Evolutionary conservation across 2,797 vertebrate species (phyloP), one percentile per base, ranked within the genome.

Genomic region (Coendou prehensilis): DNA sequence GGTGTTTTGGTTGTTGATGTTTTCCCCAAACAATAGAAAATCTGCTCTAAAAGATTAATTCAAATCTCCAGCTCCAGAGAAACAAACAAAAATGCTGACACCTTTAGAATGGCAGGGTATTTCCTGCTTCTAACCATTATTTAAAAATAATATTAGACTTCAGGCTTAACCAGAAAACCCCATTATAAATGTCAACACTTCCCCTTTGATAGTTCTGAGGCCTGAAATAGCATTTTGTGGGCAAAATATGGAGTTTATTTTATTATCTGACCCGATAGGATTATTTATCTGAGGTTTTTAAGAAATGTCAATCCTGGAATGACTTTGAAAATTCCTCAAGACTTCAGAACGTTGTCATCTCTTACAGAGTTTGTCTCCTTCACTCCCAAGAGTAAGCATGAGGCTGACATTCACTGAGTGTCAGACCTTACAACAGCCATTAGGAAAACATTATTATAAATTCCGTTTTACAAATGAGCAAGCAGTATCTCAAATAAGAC

Each of bases 391-490:
- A 67, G 15, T 28, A 95, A 87, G 41, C 79, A 75, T 9, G 78
- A 47, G 91, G 23, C 22, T 56, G 41, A n/a, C 9, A 59, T 78
- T 57, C 6, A 28, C 6, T 85, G 6, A 22, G 30, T 63, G 79
- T 14, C 47, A 95, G 93, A 22, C 6, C 61, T 96, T 73, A 57
- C 8, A 92, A 9, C 37, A 91, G 37, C 59, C 93, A 71, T 26
- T 75, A 87, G 33, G 52, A 92, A 73, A n/a, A 7, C 20, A 89
- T 91, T 91, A 73, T 61, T 80, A 69, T 91, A 94, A 94, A 41
- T n/a, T 0, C 20, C 9, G 82, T 87, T 95, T 97, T 87, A 63
- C 13, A 96, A 83, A 94, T 41, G 33, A 4, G 89, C 1, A 90
- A 85, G 89, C 5, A 33, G n/a, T 8, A 41, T 23, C 4, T 86